Evolutionary conservation across 1,140 invertebrate genomes (phyloP), one percentile per base, ranked within the genome.

Genomic region (Zaprionus inermis): DNA sequence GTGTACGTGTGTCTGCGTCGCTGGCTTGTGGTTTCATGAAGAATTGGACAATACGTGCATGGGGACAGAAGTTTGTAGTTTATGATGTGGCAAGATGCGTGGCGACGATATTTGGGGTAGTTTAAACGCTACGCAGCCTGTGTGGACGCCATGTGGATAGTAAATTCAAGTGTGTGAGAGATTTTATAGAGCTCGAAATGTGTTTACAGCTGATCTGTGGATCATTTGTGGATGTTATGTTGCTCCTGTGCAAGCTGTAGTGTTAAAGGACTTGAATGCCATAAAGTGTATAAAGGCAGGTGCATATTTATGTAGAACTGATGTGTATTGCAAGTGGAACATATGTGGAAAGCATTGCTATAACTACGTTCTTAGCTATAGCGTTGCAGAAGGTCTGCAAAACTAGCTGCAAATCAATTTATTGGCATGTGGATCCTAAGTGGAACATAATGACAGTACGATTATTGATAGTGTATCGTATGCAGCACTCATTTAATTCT

Each of bases 61-160:
- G 18, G 30, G 32, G 11, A 49, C 36, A 55, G 22, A 56, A 70
- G 52, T 38, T 70, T 24, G 11, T 20, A 56, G 59, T 56, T 28
- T 72, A 59, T 65, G 52, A 57, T 10, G 32, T 65, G 52, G 59
- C 16, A 46, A 10, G 57, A 51, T 41, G 30, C n/a, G 52, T 44
- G 20, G 11, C 38, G 22, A 14, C 3, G n/a, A 56, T 38, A 57
- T 58, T 68, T 46, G 24, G 28, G 18, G 36, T 56, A 51, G 36
- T 10, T 60, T 52, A 30, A 56, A 41, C 52, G 24, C 28, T 5
- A 12, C 6, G n/a, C 4, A 38, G 41, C 18, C 18, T 34, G 63
- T 54, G 51, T 54, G 51, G 36, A 34, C 28, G 30, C 30, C 30
- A 58, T 4, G 38, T 58, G 24, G 28, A 34, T 49, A 6, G 18